Conservation (phyloP, 2,888 invertebrate genomes). For the Anaspis maculata region DNA sequence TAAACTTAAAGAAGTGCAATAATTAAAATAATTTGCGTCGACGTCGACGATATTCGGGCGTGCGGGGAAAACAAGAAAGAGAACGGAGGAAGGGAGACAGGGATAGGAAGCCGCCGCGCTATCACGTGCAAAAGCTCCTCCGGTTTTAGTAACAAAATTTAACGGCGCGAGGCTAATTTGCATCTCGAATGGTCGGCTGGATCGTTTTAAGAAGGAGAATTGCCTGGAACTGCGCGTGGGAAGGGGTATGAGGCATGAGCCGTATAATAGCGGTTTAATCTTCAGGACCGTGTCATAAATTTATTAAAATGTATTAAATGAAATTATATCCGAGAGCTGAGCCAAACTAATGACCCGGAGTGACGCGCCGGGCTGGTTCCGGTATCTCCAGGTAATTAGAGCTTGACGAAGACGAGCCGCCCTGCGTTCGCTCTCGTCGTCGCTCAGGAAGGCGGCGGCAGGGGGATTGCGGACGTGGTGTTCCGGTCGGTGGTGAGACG, state of each 20-base stretch:
- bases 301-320: constrained; percentile 41
- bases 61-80: constrained; percentile 16
- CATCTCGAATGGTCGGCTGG: constrained; percentile 35
- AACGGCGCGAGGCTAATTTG: constrained; percentile 39
- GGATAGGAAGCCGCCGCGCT: constrained; percentile 26
- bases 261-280: constrained; percentile 41
- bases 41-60: constrained; percentile 8
- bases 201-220: constrained; percentile 34
- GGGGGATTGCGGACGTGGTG: too few relatives aligned
- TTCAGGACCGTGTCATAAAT: constrained; percentile 38
- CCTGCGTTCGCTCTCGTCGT: too few relatives aligned
- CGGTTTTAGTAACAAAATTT: constrained; percentile 36
- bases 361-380: too few relatives aligned
- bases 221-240: constrained; percentile 31
- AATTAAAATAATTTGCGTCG: constrained; percentile 21
- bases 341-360: constrained; percentile 13
- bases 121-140: constrained; percentile 33
- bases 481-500: too few relatives aligned
- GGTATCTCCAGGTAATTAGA: too few relatives aligned
- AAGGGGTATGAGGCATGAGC: constrained; percentile 35
- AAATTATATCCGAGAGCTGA: constrained; percentile 33
- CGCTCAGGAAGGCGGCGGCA: too few relatives aligned
- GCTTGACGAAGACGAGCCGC: too few relatives aligned
- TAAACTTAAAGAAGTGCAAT: constrained; percentile 20
- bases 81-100: constrained; percentile 26